These are phyloP conservation scores for Paradoxurus hermaphroditus DNA, from an alignment of 2,113 vertebrate species.

Conservation along the genomic window DNA sequence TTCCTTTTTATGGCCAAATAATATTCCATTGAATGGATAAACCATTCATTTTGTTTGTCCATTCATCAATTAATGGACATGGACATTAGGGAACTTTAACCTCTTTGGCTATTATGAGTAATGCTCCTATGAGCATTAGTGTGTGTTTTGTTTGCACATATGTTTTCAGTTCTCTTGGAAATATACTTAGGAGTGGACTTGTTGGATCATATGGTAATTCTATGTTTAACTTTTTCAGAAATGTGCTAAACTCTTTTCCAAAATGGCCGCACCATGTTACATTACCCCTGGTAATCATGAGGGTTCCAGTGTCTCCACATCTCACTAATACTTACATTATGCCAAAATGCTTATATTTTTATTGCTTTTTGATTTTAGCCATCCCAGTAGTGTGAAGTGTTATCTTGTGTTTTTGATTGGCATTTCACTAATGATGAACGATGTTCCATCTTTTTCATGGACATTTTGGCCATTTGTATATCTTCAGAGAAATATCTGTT, in stretches of 20 bases:
- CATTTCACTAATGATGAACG: background rate
- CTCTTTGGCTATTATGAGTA: background rate
- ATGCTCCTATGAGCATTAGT: background rate
- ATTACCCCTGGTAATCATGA: background rate
- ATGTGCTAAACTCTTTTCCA: background rate
- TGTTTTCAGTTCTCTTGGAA: background rate
- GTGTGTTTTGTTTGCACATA: background rate
- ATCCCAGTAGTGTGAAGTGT: background rate
- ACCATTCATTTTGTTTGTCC: background rate
- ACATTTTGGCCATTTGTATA: background rate
- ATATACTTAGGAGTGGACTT: background rate
- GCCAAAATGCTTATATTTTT: background rate
- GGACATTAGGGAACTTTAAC: background rate
- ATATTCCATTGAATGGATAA: background rate
- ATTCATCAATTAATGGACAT: background rate
- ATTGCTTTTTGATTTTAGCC: background rate
- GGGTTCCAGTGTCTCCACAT: background rate
- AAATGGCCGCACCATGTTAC: background rate
- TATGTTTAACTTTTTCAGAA: background rate
- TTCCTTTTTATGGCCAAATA: background rate
- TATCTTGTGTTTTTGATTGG: background rate
- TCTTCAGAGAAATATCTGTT: background rate
- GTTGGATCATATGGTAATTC: background rate
- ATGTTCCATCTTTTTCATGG: background rate
- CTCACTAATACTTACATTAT: background rate